phyloP scores from a whole-genome alignment of 2,888 invertebrate genomes.

The Chesias legatella region DNA sequence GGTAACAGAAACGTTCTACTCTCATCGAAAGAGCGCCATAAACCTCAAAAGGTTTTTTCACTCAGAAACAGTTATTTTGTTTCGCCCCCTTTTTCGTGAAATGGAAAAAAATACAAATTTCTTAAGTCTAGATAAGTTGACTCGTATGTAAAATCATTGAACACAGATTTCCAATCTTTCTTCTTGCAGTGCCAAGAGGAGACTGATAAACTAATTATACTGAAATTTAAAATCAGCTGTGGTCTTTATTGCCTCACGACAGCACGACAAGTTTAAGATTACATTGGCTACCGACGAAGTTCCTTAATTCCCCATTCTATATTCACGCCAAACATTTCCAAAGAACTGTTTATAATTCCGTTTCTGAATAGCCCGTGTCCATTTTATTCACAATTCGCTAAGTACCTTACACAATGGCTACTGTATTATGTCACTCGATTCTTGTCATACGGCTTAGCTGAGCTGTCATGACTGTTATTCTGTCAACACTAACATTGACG shows the following conservation, averaged over 20 bases:
- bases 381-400: constrained; percentile 13
- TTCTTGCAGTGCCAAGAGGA: too few relatives aligned
- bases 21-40: too few relatives aligned
- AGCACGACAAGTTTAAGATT: background rate
- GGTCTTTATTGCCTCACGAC: background rate
- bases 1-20: too few relatives aligned
- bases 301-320: background rate
- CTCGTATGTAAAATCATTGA: too few relatives aligned
- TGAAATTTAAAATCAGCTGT: too few relatives aligned
- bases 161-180: too few relatives aligned
- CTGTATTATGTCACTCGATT: constrained; percentile 22
- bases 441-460: constrained; percentile 23
- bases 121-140: too few relatives aligned
- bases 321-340: background rate
- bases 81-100: too few relatives aligned
- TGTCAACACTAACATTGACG: constrained; percentile 8
- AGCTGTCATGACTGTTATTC: constrained; percentile 27
- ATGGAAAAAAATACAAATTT: too few relatives aligned
- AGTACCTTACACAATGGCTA: constrained; percentile 17
- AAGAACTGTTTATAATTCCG: constrained; percentile 2
- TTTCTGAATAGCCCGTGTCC: constrained; percentile 1
- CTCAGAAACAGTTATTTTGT: too few relatives aligned
- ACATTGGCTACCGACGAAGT: background rate
- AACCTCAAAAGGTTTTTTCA: too few relatives aligned
- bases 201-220: too few relatives aligned